These are phyloP conservation scores for Lagodon rhomboides DNA, from an alignment of 2,797 vertebrate species.

Conservation along the genomic window DNA sequence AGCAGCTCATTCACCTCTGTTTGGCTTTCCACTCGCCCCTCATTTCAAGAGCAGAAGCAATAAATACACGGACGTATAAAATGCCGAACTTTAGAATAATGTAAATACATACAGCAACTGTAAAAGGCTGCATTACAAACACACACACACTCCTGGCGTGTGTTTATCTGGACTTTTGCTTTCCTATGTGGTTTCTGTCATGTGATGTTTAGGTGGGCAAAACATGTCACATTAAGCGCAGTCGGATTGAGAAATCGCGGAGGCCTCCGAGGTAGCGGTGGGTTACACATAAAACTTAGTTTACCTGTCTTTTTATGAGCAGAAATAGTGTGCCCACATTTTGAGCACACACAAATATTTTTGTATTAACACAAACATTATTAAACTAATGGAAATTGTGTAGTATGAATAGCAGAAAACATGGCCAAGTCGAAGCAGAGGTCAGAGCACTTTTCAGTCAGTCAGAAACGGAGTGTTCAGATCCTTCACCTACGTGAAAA, in stretches of 20 bases:
- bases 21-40: slow-evolving; percentile 67
- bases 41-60: slow-evolving; percentile 62
- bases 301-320: slow-evolving; percentile 34
- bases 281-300: slow-evolving; percentile 1
- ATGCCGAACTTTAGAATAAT: slow-evolving; percentile 67
- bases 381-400: slow-evolving; percentile 12
- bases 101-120: slow-evolving; percentile 60
- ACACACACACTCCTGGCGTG: slow-evolving; percentile 28
- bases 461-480: not conserved
- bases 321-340: slow-evolving; percentile 12
- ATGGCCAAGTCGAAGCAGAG: not conserved
- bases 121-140: slow-evolving; percentile 40
- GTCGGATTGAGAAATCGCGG: slow-evolving; percentile 31
- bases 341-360: slow-evolving; percentile 35
- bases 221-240: slow-evolving; percentile 47
- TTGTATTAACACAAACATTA: not conserved
- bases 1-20: slow-evolving; percentile 85
- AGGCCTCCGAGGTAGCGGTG: slow-evolving; percentile 11
- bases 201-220: slow-evolving; percentile 50
- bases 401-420: not conserved
- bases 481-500: not conserved
- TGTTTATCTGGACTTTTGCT: slow-evolving; percentile 63
- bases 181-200: slow-evolving; percentile 69
- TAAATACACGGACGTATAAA: slow-evolving; percentile 67
- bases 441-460: not conserved